A percentile compares a stretch with the other conserved stretches of the same genome.
These are phyloP conservation scores for Lucilia sericata DNA, from an alignment of 1,140 invertebrate species.

Conservation along the genomic window DNA sequence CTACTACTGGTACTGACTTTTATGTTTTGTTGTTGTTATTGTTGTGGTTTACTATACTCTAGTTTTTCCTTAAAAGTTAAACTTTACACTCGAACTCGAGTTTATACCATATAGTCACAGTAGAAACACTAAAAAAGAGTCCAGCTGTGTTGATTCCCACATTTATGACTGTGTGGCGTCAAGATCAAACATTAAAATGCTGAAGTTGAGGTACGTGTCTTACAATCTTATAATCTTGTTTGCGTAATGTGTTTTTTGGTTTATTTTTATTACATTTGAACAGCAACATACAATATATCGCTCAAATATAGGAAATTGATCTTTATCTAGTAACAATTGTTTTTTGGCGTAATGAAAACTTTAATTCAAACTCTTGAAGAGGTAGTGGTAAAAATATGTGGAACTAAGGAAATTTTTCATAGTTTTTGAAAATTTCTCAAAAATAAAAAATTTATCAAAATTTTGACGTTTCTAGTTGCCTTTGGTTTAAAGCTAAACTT, in stretches of 20 bases:
- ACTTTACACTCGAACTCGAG: neutral
- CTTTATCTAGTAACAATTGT: too few species aligned
- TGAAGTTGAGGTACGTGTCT: slow-evolving; percentile 31
- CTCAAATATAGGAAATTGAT: too few species aligned
- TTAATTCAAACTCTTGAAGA: too few species aligned
- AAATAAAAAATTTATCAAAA: too few species aligned
- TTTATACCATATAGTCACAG: neutral
- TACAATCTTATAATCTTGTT: slow-evolving; percentile 35
- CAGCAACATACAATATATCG: too few species aligned
- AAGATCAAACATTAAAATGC: slow-evolving; percentile 37
- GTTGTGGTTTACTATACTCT: neutral
- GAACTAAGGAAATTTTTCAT: too few species aligned
- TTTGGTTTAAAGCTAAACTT: too few species aligned
- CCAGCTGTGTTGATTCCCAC: slow-evolving; percentile 38
- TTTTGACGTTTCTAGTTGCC: too few species aligned
- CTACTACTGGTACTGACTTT: too few species aligned
- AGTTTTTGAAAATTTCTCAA: too few species aligned
- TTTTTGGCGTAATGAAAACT: too few species aligned
- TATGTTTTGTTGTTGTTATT: neutral
- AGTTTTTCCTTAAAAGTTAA: neutral
- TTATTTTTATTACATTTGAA: neutral
- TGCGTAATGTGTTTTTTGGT: slow-evolving; percentile 34
- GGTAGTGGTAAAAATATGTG: too few species aligned
- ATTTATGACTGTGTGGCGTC: slow-evolving; percentile 37
- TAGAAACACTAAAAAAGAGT: neutral